Base-by-base conservation (phyloP, 37 sponge, comb jelly and placozoan genomes). In the Tethya wilhelma region DNA sequence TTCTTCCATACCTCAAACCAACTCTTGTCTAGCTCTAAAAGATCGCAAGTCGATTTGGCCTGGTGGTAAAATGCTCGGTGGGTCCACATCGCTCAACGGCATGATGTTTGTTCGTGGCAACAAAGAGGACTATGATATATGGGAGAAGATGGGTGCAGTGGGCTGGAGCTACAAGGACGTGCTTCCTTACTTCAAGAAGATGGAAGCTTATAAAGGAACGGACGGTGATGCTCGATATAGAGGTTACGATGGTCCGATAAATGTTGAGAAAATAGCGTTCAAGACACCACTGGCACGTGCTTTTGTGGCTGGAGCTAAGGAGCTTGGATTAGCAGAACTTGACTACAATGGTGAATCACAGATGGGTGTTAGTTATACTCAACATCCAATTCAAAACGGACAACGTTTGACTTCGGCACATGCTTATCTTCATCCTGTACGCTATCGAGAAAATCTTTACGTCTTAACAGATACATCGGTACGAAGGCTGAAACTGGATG, bases 181-280 rank as follows among this genome's bases (percentile, higher is more conserved):
- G 40, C 71, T 93, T 23, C 94, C 94, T 3, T 93, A 93, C 73
- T 93, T 93, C 59, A 86, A 83, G 72, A 89, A 86, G 56, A 49
- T 79, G 28, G 90, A 89, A 67, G 20, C 56, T 29, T 83, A 71
- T 59, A 23, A 32, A 23, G 67, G 59, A 36, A 31, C 33, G 1
- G 44, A 62, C 17, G 88, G 81, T 0, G 86, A 93, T 44, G 46
- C 56, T 12, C 74, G 43, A 0, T 88, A 71, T 55, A 80, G 60
- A 34, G 89, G 89, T 2, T 56, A 57, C 7, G 46, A 40, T 5
- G 93, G 93, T 29, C 86, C 89, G 23, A 34, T 93, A 37, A 75
- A 69, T 38, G 85, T 88, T 26, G 74, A 86, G 28, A 75, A 77
- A 32, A 57, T 67, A 22, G 19, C 29, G 26, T 77, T 60, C 38